Base-by-base conservation (phyloP, 2,113 vertebrate genomes). In the Sylvilagus bachmani region DNA sequence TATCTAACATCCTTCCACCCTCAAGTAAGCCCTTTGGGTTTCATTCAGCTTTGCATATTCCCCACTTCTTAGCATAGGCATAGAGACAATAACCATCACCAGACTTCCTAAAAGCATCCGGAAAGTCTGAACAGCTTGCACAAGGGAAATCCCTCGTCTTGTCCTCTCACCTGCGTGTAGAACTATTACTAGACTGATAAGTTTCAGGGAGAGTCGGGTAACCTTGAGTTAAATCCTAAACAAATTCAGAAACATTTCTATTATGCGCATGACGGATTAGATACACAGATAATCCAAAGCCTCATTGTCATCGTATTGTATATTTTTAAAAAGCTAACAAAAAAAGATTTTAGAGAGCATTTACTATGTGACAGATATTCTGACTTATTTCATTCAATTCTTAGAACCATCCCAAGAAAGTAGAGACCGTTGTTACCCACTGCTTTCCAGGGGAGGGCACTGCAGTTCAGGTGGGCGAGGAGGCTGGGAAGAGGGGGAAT, bases 361-460 rank as follows among this genome's bases (percentile, higher is more conserved):
- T 93, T 66, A 19, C 33, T 6, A 6, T 67, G 27, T 44, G 38
- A 81, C 62, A 78, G 51, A 5, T 21, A 89, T 49, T 36, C 77
- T 90, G 33, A 22, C 64, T 85, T 84, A 71, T 55, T 78, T 75
- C 64, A 81, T 69, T 80, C 86, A 80, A 66, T 85, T 91, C 73
- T 91, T 27, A 51, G 7, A 81, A 71, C 10, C 55, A 17, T 62
- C 67, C 82, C 51, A 80, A 79, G 55, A 49, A 80, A 75, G 53
- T 19, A 58, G 38, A 14, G 3, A 22, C 16, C 66, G 1, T 13
- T 53, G 25, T n/a, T 77, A 27, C 11, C 61, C 12, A 29, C 21
- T 27, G 1, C 75, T 90, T 80, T 58, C 5, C 36, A 62, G n/a
- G 84, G 51, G 5, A 82, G 21, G 31, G 5, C 62, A 61, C 44